A percentile compares a stretch with the other conserved stretches of the same genome.
These are phyloP conservation scores for Echinarachnius parma DNA, from an alignment of 53 echinoderm and acorn worm species.

Conservation along the genomic window DNA sequence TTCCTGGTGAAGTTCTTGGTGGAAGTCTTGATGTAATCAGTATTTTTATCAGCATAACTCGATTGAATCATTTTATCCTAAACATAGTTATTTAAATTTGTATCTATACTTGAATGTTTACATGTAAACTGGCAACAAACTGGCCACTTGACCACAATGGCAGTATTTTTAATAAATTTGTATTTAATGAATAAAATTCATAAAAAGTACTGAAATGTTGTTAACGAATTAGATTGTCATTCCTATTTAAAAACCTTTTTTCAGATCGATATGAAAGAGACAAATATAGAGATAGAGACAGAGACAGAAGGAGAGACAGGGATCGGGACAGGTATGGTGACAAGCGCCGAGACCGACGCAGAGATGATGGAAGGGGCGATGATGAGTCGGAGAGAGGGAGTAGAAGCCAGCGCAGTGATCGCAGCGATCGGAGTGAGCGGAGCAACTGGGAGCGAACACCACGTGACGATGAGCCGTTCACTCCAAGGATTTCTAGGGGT, in stretches of 20 bases:
- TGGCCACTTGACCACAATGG: no score
- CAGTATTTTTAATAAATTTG: no score
- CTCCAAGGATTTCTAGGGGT: conserved; percentile 93
- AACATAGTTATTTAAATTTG: no score
- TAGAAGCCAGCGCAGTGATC: conserved; percentile 26
- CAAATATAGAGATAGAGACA: conserved; percentile 43
- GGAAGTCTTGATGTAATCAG: no score
- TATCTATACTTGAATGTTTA: no score
- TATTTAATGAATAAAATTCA: no score
- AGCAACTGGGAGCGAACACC: conserved; percentile 79
- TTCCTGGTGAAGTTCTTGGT: no score
- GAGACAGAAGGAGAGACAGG: conserved; percentile 29
- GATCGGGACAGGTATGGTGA: conserved; percentile 38
- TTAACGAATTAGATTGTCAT: background rate
- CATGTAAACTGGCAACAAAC: no score
- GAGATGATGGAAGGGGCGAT: conserved; percentile 51
- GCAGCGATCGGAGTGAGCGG: conserved; percentile 62
- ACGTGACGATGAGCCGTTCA: conserved; percentile 69
- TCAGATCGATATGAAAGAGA: conserved; percentile 42
- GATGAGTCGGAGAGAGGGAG: conserved; percentile 50
- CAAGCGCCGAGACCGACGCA: conserved; percentile 49
- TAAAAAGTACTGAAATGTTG: no score
- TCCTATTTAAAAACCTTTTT: background rate
- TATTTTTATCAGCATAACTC: no score
- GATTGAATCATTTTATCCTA: no score